Base-by-base conservation (phyloP, 1,140 invertebrate species). In the Sinella curviseta region DNA sequence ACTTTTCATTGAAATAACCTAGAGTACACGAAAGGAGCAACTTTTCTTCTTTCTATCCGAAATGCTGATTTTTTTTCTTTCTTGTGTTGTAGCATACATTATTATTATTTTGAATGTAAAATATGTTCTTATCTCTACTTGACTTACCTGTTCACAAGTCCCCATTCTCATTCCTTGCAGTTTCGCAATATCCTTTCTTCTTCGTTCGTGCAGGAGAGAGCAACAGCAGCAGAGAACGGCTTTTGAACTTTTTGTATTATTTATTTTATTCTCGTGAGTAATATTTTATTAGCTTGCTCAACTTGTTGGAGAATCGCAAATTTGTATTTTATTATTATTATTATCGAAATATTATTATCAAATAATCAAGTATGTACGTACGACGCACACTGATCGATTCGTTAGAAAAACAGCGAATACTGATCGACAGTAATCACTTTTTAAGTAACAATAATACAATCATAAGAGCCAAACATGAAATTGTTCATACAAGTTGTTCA, bases 121-220 rank as follows among this genome's bases (percentile, higher is more conserved):
- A 60, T 4, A 60, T 12, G 24, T 60, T 60, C 57, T 60, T 60
- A 60, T 60, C 4, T 60, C 8, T n/a, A 60, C 24, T 70, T 33
- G 20, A 2, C 31, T 70, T 70, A 70, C 65, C 65, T 70, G 26
- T 33, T 70, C 65, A 33, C 65, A 70, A 33, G 65, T 70, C 28
- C 65, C 65, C 65, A 70, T 70, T 65, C 24, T 65, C 57, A 65
- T 65, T 16, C 57, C 39, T 65, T 65, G 57, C 57, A 65, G 24
- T 48, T 48, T 48, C 20, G 39, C 39, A 48, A 48, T 48, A 48
- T 20, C 20, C 39, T n/a, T 14, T 65, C 57, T 65, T 65, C 57
- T 65, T 65, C 57, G 24, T 20, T 48, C 20, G 8, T 8, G 8
- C 4, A 26, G 24, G 8, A 26, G 57, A 65, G 8, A 48, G 39